phyloP scores from a whole-genome alignment of 1,140 invertebrate species.

The Zaprionus capensis region DNA sequence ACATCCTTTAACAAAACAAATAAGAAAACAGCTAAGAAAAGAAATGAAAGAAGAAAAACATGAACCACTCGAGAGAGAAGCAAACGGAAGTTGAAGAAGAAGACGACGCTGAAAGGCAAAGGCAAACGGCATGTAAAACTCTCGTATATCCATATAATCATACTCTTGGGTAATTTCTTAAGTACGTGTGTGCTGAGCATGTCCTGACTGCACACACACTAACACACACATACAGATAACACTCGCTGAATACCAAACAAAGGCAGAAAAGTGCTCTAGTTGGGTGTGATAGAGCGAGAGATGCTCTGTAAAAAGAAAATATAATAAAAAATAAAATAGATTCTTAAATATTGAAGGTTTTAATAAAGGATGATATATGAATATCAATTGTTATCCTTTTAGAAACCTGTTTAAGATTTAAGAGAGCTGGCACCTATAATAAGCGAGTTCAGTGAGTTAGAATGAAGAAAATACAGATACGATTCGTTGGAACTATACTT shows the following conservation, averaged over 20 bases:
- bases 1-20: constrained; percentile 23
- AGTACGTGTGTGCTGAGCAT: constrained; percentile 15
- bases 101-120: constrained; percentile 18
- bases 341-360: neutral
- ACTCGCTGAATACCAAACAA: constrained; percentile 14
- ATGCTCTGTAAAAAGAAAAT: neutral
- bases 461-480: too few relatives aligned
- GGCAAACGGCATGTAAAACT: constrained; percentile 21
- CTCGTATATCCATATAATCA: constrained; percentile 14
- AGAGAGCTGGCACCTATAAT: neutral
- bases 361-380: too few relatives aligned
- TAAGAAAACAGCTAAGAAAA: neutral
- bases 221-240: neutral
- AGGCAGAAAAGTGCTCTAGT: constrained; percentile 3
- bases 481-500: neutral
- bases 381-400: too few relatives aligned
- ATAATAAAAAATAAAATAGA: neutral
- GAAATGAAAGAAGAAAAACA: constrained; percentile 5
- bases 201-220: constrained; percentile 19
- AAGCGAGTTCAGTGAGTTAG: neutral
- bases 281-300: neutral
- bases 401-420: neutral
- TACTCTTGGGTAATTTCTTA: constrained; percentile 24
- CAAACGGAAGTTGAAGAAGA: constrained; percentile 42
- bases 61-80: constrained; percentile 23